Base-by-base conservation (phyloP, 2,113 vertebrate genomes). In the Pica pica region DNA sequence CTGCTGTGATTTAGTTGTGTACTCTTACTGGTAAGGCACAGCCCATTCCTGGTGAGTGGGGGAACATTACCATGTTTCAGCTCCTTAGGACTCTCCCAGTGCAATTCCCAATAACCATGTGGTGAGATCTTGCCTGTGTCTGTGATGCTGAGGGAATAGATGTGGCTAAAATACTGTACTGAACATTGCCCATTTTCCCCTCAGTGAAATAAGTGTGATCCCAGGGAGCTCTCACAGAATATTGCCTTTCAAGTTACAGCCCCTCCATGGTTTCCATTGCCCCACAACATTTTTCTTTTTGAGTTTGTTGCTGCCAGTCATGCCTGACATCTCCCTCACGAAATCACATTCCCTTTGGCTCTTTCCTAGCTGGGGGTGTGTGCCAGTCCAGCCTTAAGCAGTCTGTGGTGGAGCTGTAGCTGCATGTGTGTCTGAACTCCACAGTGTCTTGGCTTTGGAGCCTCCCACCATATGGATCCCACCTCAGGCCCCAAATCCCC, bases 301-400 rank as follows among this genome's bases (percentile, higher is more conserved):
- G 5, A 20, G 23, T 44, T 42, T 16, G 7, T 35, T 30, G 64
- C 44, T 73, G 30, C 44, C 44, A 64, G 35, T 22, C 4, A 2
- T 60, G 26, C 35, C 27, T 69, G 44, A 35, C 30, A 84, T 30
- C 30, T 69, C 10, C 8, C 47, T 55, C 37, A n/a, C 0, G 5
- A 44, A 69, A n/a, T 16, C 44, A 7, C 13, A 7, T 68, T 71
- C 28, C 10, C 20, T 50, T 23, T 31, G n/a, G 33, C 35, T 73
- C 11, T 30, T 49, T 37, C 3, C 26, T 15, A 4, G 23, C 49
- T 1, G 1, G 20, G 7, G 13, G 2, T 23, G 28, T 8, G 5
- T 5, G 9, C 10, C 71, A 37, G 55, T 24, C 19, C 37, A 79
- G 28, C 14, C 39, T 12, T 17, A 16, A n/a, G 16, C 16, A 8